Evolutionary conservation across 2,888 invertebrate species (phyloP), one percentile per base, ranked within the genome.

Genomic region (Furcula furcula): DNA sequence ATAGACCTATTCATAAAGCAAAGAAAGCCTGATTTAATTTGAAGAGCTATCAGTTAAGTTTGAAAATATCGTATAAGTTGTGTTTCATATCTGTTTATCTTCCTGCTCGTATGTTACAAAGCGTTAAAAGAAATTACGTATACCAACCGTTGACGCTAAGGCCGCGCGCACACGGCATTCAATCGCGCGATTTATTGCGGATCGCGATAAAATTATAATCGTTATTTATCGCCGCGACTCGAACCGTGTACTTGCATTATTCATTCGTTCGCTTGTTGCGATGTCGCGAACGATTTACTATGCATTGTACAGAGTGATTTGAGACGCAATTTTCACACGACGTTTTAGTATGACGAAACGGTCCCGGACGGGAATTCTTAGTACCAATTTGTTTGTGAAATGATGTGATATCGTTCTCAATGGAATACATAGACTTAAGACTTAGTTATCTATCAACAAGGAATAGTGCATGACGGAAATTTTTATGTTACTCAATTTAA

Each of bases 171-270:
- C 46, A 55, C 60, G 45, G 65, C 71, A 72, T 69, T 70, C 75
- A 65, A 76, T 75, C 67, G 64, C 56, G 62, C 66, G 72, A 83
- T 83, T 79, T 84, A 84, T 84, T 75, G 70, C 65, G 66, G 66
- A 73, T 69, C 72, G 59, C 76, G 80, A 84, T 82, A 83, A 84
- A 83, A 85, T 84, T 81, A 84, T 83, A 84, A 84, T 81, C 79
- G 81, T 83, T 79, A 84, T 84, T 84, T 84, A 85, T 81, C 72
- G 75, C 64, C 34, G 46, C 49, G 46, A 51, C 43, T 52, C 44
- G 52, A 55, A 66, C 63, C 80, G 79, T 77, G 78, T 74, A 68
- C 65, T 59, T 84, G 81, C 78, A 84, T 84, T 79, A 84, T 85
- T 85, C 83, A 85, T 83, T 48, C 48, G 60, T 62, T 58, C 46